Conservation (phyloP, 2,888 invertebrate genomes). For the Philopedon plagiatum region DNA sequence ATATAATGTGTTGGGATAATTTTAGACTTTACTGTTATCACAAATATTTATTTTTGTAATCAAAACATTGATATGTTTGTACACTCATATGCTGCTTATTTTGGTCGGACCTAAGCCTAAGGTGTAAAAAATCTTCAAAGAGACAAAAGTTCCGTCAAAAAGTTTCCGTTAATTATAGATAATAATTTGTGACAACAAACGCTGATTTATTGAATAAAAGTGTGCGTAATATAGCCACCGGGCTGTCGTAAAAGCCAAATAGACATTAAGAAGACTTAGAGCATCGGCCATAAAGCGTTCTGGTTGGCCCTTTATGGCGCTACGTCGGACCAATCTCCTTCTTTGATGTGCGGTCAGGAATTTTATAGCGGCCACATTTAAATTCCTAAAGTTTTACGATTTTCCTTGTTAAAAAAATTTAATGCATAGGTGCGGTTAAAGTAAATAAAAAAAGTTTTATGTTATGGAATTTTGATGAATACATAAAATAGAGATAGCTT, state of each 20-base stretch:
- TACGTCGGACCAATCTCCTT: constrained; percentile 45
- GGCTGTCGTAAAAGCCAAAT: constrained; percentile 66
- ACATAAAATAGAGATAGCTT: constrained; percentile 11
- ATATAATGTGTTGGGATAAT: too few relatives aligned
- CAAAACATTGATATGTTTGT: not conserved
- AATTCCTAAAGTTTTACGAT: constrained; percentile 41
- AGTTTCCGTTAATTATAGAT: constrained; percentile 26
- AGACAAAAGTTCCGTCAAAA: not conserved
- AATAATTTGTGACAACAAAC: constrained; percentile 36
- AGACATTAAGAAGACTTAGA: constrained; percentile 65
- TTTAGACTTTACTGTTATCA: too few relatives aligned
- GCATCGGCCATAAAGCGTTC: constrained; percentile 66
- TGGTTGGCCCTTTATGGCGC: constrained; percentile 65
- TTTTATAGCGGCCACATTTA: constrained; percentile 45
- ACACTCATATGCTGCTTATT: not conserved
- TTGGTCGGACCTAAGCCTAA: not conserved
- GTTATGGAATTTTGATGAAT: constrained; percentile 29
- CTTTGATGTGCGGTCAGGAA: constrained; percentile 38
- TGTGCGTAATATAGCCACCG: constrained; percentile 63
- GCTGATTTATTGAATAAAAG: constrained; percentile 61
- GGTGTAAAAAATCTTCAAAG: not conserved
- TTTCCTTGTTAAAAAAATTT: constrained; percentile 44
- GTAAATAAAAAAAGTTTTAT: constrained; percentile 39
- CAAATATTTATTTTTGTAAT: too few relatives aligned
- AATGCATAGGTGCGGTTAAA: constrained; percentile 44